Percentiles rank a stretch among this genome's conserved stretches.
Evolutionary conservation across 2,797 vertebrate genomes (phyloP).

Genomic region (Luscinia luscinia): DNA sequence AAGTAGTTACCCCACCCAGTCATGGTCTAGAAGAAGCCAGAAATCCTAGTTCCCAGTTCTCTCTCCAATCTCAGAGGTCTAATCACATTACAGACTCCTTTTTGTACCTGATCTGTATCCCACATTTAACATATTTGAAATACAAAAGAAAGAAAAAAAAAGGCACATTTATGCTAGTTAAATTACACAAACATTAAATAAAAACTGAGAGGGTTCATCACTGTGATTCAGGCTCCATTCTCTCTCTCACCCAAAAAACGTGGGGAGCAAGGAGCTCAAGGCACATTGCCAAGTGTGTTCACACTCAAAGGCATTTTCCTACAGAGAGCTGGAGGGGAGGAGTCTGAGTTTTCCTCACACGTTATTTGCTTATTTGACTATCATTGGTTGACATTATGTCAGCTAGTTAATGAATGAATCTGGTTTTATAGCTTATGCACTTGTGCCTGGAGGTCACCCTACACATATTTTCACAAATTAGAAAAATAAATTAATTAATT

Average conservation of each 20-base stretch:
- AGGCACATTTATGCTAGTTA: background rate
- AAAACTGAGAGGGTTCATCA: background rate
- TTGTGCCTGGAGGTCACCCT: constrained; percentile 51
- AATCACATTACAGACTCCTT: background rate
- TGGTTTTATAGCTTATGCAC: constrained; percentile 62
- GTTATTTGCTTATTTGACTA: constrained; percentile 17
- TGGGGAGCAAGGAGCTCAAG: background rate
- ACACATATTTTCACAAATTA: constrained; percentile 68
- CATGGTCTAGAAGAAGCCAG: background rate
- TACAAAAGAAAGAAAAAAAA: background rate
- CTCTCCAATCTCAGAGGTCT: background rate
- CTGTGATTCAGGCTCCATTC: background rate
- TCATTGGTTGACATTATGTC: constrained; percentile 29
- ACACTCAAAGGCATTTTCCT: background rate
- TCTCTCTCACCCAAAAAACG: background rate
- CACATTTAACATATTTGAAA: background rate
- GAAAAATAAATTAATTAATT: constrained; percentile 76
- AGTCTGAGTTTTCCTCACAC: background rate
- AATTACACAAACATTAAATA: background rate
- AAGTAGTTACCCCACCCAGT: background rate
- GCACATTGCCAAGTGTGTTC: background rate
- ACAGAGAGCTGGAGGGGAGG: background rate
- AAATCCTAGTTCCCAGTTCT: background rate
- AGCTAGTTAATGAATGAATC: constrained; percentile 56
- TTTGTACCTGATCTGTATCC: background rate